A percentile compares a stretch with the other conserved stretches of the same genome.
These are phyloP conservation scores for Sphecodes monilicornis DNA, from an alignment of 2,888 invertebrate species.

Conservation along the genomic window DNA sequence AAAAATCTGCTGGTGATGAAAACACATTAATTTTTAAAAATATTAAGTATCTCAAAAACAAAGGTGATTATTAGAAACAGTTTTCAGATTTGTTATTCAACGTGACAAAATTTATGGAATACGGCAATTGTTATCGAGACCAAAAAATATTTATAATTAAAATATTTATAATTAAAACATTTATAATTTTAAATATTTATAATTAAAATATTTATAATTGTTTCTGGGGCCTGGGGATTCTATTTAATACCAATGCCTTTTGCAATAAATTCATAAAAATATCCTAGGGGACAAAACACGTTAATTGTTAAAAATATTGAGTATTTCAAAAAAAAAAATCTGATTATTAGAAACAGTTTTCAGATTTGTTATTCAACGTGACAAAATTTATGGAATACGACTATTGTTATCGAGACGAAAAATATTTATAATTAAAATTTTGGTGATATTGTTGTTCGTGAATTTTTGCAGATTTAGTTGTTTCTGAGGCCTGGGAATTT, in stretches of 20 bases:
- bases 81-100: too few relatives aligned
- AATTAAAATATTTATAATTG: too few relatives aligned
- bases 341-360: background rate
- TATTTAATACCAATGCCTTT: too few relatives aligned
- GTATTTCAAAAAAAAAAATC: background rate
- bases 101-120: too few relatives aligned
- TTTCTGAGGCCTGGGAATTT: background rate
- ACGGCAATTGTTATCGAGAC: too few relatives aligned
- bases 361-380: too few relatives aligned
- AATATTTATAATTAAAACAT: too few relatives aligned
- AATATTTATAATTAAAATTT: too few relatives aligned
- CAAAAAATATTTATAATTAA: too few relatives aligned
- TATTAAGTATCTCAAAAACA: background rate
- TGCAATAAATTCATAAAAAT: background rate
- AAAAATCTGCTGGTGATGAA: background rate
- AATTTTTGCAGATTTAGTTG: background rate
- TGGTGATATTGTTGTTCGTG: background rate
- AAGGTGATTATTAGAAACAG: background rate
- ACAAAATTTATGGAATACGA: too few relatives aligned
- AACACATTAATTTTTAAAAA: background rate
- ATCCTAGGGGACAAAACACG: background rate
- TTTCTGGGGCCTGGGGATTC: too few relatives aligned
- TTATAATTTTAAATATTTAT: too few relatives aligned
- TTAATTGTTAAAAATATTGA: background rate
- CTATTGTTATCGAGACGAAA: background rate